phyloP scores from a whole-genome alignment of 2,113 vertebrate genomes.

The Vulpes ferrilata region DNA sequence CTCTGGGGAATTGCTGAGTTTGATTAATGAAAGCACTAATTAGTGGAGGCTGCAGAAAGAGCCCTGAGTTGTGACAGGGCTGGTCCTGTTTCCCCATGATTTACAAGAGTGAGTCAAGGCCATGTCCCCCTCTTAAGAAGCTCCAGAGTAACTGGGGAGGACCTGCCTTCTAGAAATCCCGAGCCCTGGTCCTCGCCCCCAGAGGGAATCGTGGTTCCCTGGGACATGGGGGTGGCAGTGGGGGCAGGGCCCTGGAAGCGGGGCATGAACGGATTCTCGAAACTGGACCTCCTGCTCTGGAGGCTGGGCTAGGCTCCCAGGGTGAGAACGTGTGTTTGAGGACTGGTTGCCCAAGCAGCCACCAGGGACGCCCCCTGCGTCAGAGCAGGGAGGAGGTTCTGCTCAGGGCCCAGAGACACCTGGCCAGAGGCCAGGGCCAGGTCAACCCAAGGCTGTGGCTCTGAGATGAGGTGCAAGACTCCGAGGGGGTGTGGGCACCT shows the following conservation, averaged over 20 bases:
- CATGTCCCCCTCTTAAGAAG: not conserved
- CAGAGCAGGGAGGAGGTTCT: not conserved
- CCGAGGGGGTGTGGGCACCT: not conserved
- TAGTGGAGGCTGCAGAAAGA: not conserved
- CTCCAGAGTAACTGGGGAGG: not conserved
- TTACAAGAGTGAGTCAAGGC: not conserved
- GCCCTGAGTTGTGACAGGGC: not conserved
- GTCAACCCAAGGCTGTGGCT: not conserved
- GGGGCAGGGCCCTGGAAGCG: too few relatives aligned
- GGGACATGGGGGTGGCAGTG: rapidly evolving
- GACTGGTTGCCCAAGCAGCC: not conserved
- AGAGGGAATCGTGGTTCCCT: rapidly evolving
- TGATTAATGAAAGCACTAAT: conserved; percentile 34
- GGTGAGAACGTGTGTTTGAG: not conserved
- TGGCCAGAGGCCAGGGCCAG: not conserved
- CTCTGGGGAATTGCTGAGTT: conserved; percentile 32
- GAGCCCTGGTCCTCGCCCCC: too few relatives aligned
- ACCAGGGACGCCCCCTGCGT: not conserved
- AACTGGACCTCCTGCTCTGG: not conserved
- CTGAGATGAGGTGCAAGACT: not conserved
- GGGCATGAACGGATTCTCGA: not conserved
- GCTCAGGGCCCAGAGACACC: not conserved
- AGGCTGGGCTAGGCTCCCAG: rapidly evolving
- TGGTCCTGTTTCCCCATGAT: conserved; percentile 32
- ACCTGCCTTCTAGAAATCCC: not conserved